A percentile compares a stretch with the other conserved stretches of the same genome.
Conservation (phyloP, 2,888 invertebrate genomes). For the Epicampocera succincta region DNA sequence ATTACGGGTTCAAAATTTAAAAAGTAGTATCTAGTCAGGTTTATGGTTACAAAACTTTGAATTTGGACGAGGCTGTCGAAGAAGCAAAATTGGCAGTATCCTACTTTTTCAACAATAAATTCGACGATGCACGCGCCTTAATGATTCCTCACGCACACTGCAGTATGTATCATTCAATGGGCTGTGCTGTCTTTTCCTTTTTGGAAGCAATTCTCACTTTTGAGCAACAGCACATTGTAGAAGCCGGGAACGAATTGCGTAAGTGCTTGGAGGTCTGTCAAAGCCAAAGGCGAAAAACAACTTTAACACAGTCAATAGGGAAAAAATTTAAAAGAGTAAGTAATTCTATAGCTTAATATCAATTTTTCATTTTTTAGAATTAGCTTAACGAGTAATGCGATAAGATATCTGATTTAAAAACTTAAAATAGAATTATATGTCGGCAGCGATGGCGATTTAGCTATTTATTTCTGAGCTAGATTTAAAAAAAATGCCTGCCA, state of each 20-base stretch:
- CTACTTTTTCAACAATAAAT: slow-evolving; percentile 95
- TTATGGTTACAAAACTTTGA: slow-evolving; percentile 72
- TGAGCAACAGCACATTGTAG: slow-evolving; percentile 89
- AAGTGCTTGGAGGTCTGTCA: slow-evolving; percentile 90
- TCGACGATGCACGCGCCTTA: slow-evolving; percentile 89
- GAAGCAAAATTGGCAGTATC: slow-evolving; percentile 92
- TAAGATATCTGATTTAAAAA: too few species aligned
- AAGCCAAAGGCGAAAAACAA: slow-evolving; percentile 82
- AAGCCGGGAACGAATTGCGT: slow-evolving; percentile 89
- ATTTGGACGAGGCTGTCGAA: slow-evolving; percentile 83
- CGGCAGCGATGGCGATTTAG: too few species aligned
- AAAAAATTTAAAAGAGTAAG: slow-evolving; percentile 86
- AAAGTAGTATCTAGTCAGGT: too few species aligned
- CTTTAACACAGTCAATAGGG: slow-evolving; percentile 90
- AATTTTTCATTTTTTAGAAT: not conserved
- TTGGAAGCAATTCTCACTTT: slow-evolving; percentile 96
- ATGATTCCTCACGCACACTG: slow-evolving; percentile 90
- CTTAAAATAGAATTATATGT: too few species aligned
- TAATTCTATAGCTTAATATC: not conserved
- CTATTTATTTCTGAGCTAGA: too few species aligned
- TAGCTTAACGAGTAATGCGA: too few species aligned
- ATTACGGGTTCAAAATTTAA: too few species aligned
- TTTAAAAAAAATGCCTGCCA: too few species aligned
- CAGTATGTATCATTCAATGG: slow-evolving; percentile 96
- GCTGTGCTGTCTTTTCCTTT: slow-evolving; percentile 93